Base-by-base conservation (phyloP, 1,140 invertebrate species). In the Pristionchus pacificus region DNA sequence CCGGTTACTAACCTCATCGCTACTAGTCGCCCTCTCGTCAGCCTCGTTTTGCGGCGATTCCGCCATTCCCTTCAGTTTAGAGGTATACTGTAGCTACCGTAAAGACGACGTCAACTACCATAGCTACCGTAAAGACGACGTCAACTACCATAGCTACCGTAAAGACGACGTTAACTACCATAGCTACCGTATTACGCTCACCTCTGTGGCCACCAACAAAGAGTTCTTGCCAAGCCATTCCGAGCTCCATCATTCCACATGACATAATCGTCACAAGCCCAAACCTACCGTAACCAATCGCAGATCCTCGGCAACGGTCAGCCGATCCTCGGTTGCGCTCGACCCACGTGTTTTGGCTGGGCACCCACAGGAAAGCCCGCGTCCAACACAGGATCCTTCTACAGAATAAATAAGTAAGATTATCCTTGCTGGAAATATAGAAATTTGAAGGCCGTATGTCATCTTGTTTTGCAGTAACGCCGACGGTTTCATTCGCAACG, bases 261-360 rank as follows among this genome's bases (percentile, higher is more conserved):
- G 1, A 1, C 1, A 28, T 66, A 10, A 30, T 66, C 15, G 29
- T 68, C 27, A 57, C 14, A 57, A 57, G 55, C 14, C 55, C 15
- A 28, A 14, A 28, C 61, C 27, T 67, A 60, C 72, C n/a, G n/a
- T n/a, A n/a, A n/a, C n/a, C n/a, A n/a, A n/a, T n/a, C n/a, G n/a
- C 59, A 83, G 79, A 70, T 74, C n/a, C 61, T 78, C 0, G 61
- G 72, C 57, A 74, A 78, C 64, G 80, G 80, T 27, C 80, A 83
- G 61, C 82, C 80, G 27, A 70, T 81, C 32, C 69, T 81, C 3
- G 80, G 80, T 6, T 81, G 80, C 68, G 82, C 82, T 14, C 29
- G 79, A 29, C 82, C 80, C 6, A 74, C 75, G 2, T 81, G 80
- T 67, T 81, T 81, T 65, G 80, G 80, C 49, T 83, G 82, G 80